Conservation (phyloP, 2,113 vertebrate species). For the Tupaia tana region DNA sequence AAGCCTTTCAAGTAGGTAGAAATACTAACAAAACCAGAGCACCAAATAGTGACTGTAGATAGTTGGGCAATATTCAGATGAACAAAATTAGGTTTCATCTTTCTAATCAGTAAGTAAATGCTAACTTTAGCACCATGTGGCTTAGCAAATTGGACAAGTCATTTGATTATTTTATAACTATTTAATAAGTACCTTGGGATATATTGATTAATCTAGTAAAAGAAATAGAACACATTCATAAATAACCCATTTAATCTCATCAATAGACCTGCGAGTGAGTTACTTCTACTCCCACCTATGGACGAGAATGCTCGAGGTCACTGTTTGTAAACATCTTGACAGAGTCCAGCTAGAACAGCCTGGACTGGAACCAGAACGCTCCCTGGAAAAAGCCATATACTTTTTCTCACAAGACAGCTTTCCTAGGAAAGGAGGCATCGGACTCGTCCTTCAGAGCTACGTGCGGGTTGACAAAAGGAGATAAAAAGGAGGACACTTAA, state of each 20-base stretch:
- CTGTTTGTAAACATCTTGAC: not conserved
- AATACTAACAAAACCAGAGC: not conserved
- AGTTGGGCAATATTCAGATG: not conserved
- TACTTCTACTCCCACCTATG: not conserved
- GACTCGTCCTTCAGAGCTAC: not conserved
- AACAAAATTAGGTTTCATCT: not conserved
- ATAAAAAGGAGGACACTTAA: not conserved
- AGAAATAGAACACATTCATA: not conserved
- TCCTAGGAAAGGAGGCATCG: not conserved
- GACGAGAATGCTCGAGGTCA: slow-evolving; percentile 6
- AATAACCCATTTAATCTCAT: not conserved
- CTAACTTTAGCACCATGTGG: not conserved
- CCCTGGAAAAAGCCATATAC: not conserved
- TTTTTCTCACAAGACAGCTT: not conserved
- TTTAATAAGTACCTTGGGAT: not conserved
- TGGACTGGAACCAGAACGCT: not conserved
- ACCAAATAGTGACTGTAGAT: not conserved
- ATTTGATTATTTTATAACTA: not conserved
- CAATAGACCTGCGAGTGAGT: not conserved
- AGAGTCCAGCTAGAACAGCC: not conserved
- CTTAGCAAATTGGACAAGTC: not conserved
- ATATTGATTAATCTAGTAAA: not conserved
- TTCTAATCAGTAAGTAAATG: not conserved
- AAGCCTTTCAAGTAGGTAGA: not conserved
- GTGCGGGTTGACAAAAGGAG: not conserved